Conservation (phyloP, 2,888 invertebrate species). For the Phorcus lineatus region DNA sequence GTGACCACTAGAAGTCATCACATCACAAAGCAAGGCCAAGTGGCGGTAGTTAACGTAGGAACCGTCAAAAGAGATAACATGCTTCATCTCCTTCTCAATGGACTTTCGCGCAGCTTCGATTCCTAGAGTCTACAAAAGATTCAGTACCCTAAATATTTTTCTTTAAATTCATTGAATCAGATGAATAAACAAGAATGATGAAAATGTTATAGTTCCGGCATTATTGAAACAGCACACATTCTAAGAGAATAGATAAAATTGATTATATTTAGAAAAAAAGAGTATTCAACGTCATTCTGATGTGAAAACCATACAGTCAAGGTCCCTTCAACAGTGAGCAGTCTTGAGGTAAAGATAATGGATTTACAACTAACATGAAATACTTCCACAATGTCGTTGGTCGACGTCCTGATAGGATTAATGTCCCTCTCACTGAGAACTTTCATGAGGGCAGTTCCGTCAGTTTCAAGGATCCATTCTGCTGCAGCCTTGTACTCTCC, state of each 20-base stretch:
- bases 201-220: too few relatives aligned
- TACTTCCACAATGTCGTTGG: slow-evolving; percentile 99
- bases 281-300: too few relatives aligned
- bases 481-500: slow-evolving; percentile 99
- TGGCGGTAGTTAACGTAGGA: slow-evolving; percentile 99
- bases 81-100: slow-evolving; percentile 99
- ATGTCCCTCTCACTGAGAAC: slow-evolving; percentile 96
- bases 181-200: not conserved
- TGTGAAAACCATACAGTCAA: too few relatives aligned
- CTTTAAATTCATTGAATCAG: not conserved
- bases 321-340: too few relatives aligned
- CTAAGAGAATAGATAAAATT: too few relatives aligned
- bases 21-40: slow-evolving; percentile 98
- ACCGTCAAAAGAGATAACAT: slow-evolving; percentile 99
- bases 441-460: slow-evolving; percentile 98
- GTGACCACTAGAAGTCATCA: slow-evolving; percentile 99
- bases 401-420: slow-evolving; percentile 96
- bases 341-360: too few relatives aligned
- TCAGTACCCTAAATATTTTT: not conserved
- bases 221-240: too few relatives aligned
- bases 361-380: slow-evolving; percentile 81
- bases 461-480: slow-evolving; percentile 99
- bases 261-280: too few relatives aligned
- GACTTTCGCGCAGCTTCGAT: slow-evolving; percentile 99
- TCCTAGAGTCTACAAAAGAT: slow-evolving; percentile 83